phyloP scores from a whole-genome alignment of 1,140 invertebrate genomes.

The Drosophila lacertosa region DNA sequence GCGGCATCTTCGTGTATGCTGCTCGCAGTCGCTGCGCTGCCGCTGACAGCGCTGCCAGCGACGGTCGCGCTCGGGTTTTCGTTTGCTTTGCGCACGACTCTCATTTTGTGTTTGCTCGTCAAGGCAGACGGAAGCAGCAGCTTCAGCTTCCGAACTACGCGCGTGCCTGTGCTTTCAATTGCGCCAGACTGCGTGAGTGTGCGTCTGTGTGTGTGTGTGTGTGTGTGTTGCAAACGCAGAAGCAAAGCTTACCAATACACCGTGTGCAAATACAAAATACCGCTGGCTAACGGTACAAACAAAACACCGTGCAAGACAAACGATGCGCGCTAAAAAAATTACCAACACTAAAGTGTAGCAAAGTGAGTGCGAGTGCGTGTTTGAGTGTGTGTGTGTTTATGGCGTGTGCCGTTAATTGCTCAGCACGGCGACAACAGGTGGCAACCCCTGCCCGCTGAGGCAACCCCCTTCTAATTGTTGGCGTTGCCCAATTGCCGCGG shows the following conservation, averaged over 20 bases:
- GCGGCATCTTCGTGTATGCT: slow-evolving; percentile 57
- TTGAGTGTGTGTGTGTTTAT: slow-evolving; percentile 12
- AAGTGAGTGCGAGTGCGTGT: slow-evolving; percentile 35
- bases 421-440: slow-evolving; percentile 63
- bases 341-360: slow-evolving; percentile 24
- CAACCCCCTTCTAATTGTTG: background rate
- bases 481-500: slow-evolving; percentile 56
- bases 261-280: slow-evolving; percentile 36
- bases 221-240: slow-evolving; percentile 23
- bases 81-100: slow-evolving; percentile 79
- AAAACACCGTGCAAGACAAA: slow-evolving; percentile 27
- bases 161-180: slow-evolving; percentile 21
- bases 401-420: slow-evolving; percentile 65
- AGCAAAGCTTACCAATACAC: slow-evolving; percentile 13
- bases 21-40: slow-evolving; percentile 23
- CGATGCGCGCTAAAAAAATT: slow-evolving; percentile 54
- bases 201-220: slow-evolving; percentile 6
- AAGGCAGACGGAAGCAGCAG: slow-evolving; percentile 70
- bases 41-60: slow-evolving; percentile 28
- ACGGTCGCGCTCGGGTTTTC: slow-evolving; percentile 66
- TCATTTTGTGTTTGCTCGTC: slow-evolving; percentile 80
- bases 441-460: slow-evolving; percentile 10
- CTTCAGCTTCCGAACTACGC: slow-evolving; percentile 52
- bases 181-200: slow-evolving; percentile 4
- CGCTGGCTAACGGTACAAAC: slow-evolving; percentile 47